Base-by-base conservation (phyloP, 2,888 invertebrate species). In the Tridacna gigas region DNA sequence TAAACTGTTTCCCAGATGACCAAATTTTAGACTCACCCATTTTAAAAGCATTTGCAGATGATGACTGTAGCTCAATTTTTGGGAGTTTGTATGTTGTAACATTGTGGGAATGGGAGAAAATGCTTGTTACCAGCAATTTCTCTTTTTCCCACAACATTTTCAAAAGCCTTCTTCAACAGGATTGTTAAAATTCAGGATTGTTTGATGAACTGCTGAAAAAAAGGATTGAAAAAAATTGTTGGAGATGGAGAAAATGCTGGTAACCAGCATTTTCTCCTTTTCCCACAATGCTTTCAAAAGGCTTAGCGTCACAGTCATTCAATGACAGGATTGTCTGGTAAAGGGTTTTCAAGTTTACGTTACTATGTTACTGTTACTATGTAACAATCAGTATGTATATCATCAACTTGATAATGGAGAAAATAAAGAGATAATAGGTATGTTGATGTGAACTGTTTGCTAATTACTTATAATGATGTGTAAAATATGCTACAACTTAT, bases 71-170 rank as follows among this genome's bases (percentile, higher is more conserved):
- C n/a, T n/a, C n/a, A n/a, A n/a, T n/a, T n/a, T n/a, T n/a, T n/a
- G n/a, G n/a, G n/a, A n/a, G n/a, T n/a, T n/a, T n/a, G n/a, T n/a
- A n/a, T n/a, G n/a, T n/a, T n/a, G n/a, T n/a, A 51, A 51, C 51
- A 51, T 51, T 51, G 11, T 51, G 51, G 15, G 12, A 51, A 51
- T 13, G 15, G 51, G 51, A 51, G 51, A 51, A 15, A 61, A 12
- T n/a, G 66, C 66, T 66, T 26, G 28, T 66, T 15, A 66, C 9
- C 12, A 66, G 28, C 66, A 66, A 66, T 66, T 26, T 66, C 66
- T 66, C 26, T 28, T 26, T 22, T 66, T 66, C 26, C 66, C 66
- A n/a, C 61, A n/a, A n/a, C n/a, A 22, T 61, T 61, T n/a, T 61
- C 61, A 61, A 51, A 51, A 51, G 11, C 15, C 51, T 51, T 13